Evolutionary conservation across 2,797 vertebrate genomes (phyloP).

Genomic region (Xyrichtys novacula): DNA sequence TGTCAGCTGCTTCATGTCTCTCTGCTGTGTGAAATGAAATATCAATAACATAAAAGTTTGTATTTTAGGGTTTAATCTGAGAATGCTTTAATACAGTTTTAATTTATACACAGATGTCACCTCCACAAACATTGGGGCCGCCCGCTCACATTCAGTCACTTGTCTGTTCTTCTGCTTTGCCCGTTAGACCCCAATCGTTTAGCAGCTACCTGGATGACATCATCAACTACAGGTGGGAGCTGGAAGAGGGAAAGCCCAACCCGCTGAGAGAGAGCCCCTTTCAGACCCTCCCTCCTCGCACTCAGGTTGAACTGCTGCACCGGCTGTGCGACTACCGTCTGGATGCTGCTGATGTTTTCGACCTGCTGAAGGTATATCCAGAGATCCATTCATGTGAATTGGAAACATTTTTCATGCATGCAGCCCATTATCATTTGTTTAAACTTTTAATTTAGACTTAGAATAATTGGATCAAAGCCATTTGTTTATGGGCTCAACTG

Average conservation of each 20-base stretch:
- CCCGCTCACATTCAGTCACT: background rate
- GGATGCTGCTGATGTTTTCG: constrained; percentile 97
- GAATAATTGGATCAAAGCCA: background rate
- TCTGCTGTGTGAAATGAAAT: no score
- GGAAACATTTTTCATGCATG: background rate
- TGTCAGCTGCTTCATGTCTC: no score
- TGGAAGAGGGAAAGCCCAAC: constrained; percentile 98
- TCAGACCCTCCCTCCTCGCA: constrained; percentile 90
- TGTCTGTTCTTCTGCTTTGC: background rate
- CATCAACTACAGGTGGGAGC: constrained; percentile 98
- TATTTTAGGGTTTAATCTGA: background rate
- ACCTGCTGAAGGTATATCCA: constrained; percentile 93
- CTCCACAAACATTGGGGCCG: background rate
- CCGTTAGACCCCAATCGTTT: constrained; percentile 89
- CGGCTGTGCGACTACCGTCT: constrained; percentile 97
- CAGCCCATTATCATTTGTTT: background rate
- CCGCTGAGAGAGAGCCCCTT: constrained; percentile 90
- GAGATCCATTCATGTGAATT: background rate
- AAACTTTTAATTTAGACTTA: background rate
- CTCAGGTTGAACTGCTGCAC: constrained; percentile 94
- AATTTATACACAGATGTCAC: background rate
- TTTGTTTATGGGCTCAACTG: background rate
- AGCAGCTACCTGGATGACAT: constrained; percentile 97
- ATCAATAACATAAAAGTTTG: no score
- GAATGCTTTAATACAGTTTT: background rate